A percentile compares a stretch with the other conserved stretches of the same genome.
phyloP scores from a whole-genome alignment of 1,140 invertebrate species.

The Brachionus angularis region DNA sequence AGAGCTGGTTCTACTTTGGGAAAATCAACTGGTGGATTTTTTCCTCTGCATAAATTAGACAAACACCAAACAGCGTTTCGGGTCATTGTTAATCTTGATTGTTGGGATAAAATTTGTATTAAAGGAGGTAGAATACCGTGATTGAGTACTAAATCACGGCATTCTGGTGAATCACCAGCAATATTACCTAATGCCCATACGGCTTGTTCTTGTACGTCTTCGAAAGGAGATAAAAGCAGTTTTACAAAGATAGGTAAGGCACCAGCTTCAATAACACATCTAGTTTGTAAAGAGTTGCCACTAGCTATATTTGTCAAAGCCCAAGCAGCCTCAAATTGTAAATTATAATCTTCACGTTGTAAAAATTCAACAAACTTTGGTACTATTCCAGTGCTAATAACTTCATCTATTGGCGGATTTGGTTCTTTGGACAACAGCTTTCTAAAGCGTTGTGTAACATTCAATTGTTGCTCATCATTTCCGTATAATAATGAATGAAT shows the following conservation, averaged over 20 bases:
- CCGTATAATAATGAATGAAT: slow-evolving; percentile 73
- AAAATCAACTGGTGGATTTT: slow-evolving; percentile 92
- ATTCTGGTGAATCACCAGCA: slow-evolving; percentile 87
- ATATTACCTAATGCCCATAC: slow-evolving; percentile 96
- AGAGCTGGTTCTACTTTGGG: slow-evolving; percentile 73
- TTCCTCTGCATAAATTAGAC: slow-evolving; percentile 90
- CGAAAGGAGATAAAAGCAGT: slow-evolving; percentile 72
- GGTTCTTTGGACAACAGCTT: slow-evolving; percentile 90
- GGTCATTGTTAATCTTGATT: slow-evolving; percentile 79
- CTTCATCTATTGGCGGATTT: slow-evolving; percentile 95
- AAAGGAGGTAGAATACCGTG: slow-evolving; percentile 78
- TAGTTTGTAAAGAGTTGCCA: slow-evolving; percentile 87
- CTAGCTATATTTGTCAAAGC: slow-evolving; percentile 94
- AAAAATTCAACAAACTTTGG: slow-evolving; percentile 92
- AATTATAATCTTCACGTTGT: slow-evolving; percentile 73
- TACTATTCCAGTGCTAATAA: slow-evolving; percentile 91
- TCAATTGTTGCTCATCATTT: slow-evolving; percentile 73
- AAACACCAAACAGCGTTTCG: slow-evolving; percentile 96
- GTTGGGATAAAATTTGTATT: slow-evolving; percentile 77
- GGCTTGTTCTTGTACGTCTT: slow-evolving; percentile 86
- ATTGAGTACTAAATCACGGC: slow-evolving; percentile 81
- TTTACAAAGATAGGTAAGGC: slow-evolving; percentile 86
- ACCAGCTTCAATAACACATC: slow-evolving; percentile 84
- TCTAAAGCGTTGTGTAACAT: slow-evolving; percentile 87
- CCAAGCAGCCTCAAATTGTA: slow-evolving; percentile 94